A percentile compares a stretch with the other conserved stretches of the same genome.
Conservation (phyloP, 2,888 invertebrate genomes). For the Lasioglossum leucozonium region DNA sequence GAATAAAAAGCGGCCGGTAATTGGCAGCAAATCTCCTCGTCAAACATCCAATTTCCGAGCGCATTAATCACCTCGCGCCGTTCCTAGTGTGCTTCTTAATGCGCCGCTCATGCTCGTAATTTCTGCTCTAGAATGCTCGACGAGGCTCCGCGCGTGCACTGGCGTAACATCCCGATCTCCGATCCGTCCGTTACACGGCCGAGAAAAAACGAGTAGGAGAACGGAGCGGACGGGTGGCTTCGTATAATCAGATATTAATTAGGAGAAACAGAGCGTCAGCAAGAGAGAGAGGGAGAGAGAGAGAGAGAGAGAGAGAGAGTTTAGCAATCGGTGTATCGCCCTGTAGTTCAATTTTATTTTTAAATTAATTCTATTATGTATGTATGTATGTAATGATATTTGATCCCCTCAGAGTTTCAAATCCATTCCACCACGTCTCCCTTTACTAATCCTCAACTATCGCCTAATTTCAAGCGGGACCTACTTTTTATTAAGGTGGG, state of each 20-base stretch:
- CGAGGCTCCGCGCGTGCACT: slow-evolving; percentile 23
- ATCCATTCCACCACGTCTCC: too few relatives aligned
- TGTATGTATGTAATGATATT: too few relatives aligned
- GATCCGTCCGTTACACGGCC: slow-evolving; percentile 34
- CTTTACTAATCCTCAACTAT: too few relatives aligned
- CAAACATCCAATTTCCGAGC: slow-evolving; percentile 50
- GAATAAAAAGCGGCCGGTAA: slow-evolving; percentile 32
- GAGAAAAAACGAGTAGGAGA: slow-evolving; percentile 19
- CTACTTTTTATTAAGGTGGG: too few relatives aligned
- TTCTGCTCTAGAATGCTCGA: slow-evolving; percentile 35
- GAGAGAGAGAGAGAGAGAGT: background rate
- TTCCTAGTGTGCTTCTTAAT: slow-evolving; percentile 24
- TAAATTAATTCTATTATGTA: too few relatives aligned
- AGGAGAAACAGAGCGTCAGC: slow-evolving; percentile 25
- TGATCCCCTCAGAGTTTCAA: too few relatives aligned
- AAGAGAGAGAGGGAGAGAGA: background rate
- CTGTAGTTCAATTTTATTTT: too few relatives aligned
- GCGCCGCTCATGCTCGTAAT: slow-evolving; percentile 24
- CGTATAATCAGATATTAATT: slow-evolving; percentile 46
- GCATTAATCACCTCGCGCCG: slow-evolving; percentile 44
- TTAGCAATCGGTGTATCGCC: background rate
- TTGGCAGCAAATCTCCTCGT: slow-evolving; percentile 53
- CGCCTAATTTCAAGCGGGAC: too few relatives aligned
- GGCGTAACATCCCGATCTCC: slow-evolving; percentile 8
- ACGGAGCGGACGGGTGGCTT: background rate